Percentiles rank a stretch among this genome's conserved stretches.
Evolutionary conservation across 2,113 vertebrate species (phyloP).

Genomic region (Sylvia atricapilla): DNA sequence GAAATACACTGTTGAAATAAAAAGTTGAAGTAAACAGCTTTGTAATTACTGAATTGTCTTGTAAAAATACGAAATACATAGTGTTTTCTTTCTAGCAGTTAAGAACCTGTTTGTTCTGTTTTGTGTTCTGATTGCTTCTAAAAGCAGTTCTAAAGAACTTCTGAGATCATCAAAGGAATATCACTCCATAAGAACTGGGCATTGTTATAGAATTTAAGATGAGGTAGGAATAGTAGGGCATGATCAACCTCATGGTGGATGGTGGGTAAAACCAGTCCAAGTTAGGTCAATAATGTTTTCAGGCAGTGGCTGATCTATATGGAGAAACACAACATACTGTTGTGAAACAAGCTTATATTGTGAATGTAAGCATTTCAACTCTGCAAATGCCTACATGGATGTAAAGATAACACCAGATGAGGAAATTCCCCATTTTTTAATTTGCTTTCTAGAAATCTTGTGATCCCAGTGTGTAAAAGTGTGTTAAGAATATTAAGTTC

Average conservation of each 20-base stretch:
- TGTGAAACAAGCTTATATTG: neutral
- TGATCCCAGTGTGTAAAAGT: neutral
- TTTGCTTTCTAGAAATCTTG: neutral
- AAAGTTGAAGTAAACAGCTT: neutral
- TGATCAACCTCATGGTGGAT: neutral
- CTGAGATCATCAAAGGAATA: neutral
- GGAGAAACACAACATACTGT: neutral
- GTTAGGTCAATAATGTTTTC: neutral
- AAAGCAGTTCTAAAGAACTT: neutral
- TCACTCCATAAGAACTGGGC: neutral
- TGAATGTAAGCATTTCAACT: neutral
- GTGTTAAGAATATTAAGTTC: neutral
- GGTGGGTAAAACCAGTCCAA: neutral
- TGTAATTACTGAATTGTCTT: neutral
- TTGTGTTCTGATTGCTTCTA: neutral
- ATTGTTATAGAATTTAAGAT: neutral
- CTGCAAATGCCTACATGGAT: neutral
- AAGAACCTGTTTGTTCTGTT: neutral
- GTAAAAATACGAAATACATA: neutral
- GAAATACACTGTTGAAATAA: neutral
- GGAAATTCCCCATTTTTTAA: neutral
- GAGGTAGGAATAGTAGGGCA: neutral
- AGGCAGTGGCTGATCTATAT: neutral
- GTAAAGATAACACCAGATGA: neutral
- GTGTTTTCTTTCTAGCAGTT: neutral